These are phyloP conservation scores for Calidris pygmaea DNA, from an alignment of 2,113 vertebrate species.

Conservation along the genomic window DNA sequence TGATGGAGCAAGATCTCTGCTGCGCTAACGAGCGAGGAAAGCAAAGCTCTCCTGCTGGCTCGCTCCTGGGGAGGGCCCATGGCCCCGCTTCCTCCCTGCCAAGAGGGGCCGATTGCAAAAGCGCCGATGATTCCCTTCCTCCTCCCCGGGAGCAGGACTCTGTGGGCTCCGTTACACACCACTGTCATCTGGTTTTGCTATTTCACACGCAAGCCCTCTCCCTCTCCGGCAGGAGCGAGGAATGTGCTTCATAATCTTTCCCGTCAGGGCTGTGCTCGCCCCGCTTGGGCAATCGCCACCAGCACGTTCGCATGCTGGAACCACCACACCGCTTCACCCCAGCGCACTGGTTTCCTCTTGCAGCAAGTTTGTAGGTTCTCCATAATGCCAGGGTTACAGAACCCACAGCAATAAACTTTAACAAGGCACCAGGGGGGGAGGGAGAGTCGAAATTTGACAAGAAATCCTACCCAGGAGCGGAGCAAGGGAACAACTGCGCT, in stretches of 20 bases:
- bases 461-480: neutral
- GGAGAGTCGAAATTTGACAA: neutral
- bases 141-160: neutral
- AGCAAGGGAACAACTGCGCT: neutral
- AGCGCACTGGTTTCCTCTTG: neutral
- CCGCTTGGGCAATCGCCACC: neutral
- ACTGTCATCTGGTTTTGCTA: neutral
- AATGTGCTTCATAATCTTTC: conserved; percentile 44
- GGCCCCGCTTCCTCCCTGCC: neutral
- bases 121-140: neutral
- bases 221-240: conserved; percentile 14
- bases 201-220: neutral
- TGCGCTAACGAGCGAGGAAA: neutral
- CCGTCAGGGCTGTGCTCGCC: neutral
- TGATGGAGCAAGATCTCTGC: neutral
- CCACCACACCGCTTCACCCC: neutral
- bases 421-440: neutral
- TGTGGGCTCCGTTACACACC: neutral
- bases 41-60: neutral
- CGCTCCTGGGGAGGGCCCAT: neutral
- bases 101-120: neutral
- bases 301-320: neutral
- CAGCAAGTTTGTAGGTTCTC: rapidly evolving
- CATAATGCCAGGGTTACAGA: neutral
- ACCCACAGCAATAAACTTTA: neutral